phyloP scores from a whole-genome alignment of 1,140 invertebrate species.

The Dendrolimus kikuchii region DNA sequence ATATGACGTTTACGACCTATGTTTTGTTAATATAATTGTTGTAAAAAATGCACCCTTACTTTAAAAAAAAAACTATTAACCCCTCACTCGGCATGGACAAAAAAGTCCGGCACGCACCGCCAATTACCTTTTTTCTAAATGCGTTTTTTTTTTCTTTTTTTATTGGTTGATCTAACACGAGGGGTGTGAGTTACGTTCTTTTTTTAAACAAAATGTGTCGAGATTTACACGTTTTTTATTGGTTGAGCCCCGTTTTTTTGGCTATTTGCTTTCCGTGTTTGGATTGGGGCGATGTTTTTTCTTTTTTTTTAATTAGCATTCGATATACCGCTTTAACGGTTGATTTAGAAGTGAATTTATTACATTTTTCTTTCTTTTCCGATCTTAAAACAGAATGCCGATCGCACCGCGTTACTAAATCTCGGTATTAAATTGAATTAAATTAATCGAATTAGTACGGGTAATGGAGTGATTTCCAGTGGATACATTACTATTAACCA shows the following conservation, averaged over 20 bases:
- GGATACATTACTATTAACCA: too few species aligned
- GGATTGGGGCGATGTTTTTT: constrained; percentile 35
- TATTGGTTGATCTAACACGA: constrained; percentile 49
- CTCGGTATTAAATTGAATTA: too few species aligned
- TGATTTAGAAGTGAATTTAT: constrained; percentile 22
- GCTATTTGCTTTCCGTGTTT: constrained; percentile 57
- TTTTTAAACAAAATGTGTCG: constrained; percentile 39
- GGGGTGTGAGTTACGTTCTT: constrained; percentile 43
- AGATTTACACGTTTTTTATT: constrained; percentile 49
- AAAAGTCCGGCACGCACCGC: constrained; percentile 54
- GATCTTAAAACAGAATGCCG: too few species aligned
- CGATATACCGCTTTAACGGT: constrained; percentile 49
- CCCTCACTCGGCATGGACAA: constrained; percentile 29
- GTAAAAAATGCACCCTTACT: constrained; percentile 63
- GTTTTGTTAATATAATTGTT: constrained; percentile 39
- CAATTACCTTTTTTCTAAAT: constrained; percentile 60
- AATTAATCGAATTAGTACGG: too few species aligned
- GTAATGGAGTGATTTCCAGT: too few species aligned
- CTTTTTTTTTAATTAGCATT: constrained; percentile 21
- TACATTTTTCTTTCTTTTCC: too few species aligned
- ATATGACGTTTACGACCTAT: constrained; percentile 35
- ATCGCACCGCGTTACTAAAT: too few species aligned
- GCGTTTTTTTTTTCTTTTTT: constrained; percentile 46
- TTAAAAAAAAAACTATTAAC: constrained; percentile 15
- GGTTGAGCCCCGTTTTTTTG: constrained; percentile 34